phyloP scores from a whole-genome alignment of 1,140 invertebrate species.

The Batillaria attramentaria region DNA sequence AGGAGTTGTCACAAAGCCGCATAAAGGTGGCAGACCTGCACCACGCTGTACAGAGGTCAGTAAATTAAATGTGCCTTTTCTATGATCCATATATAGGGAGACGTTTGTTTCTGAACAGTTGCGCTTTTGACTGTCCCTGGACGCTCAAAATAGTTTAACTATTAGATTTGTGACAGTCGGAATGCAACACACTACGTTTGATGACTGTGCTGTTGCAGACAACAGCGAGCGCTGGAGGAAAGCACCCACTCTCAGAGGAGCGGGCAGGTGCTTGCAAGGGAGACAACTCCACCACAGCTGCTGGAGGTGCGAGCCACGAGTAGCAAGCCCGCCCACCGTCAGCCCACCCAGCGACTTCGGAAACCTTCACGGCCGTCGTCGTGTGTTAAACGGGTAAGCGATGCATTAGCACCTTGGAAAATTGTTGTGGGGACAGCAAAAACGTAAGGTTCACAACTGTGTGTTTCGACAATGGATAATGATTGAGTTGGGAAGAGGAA shows the following conservation, averaged over 20 bases:
- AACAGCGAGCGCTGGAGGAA: constrained; percentile 20
- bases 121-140: no score
- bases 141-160: no score
- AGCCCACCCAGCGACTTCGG: neutral
- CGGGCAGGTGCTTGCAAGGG: neutral
- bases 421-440: no score
- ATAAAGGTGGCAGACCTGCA: constrained; percentile 65
- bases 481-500: no score
- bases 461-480: no score
- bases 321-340: neutral
- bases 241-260: neutral
- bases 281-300: neutral
- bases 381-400: constrained; percentile 22
- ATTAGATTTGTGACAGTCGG: no score
- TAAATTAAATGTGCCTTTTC: neutral
- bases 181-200: neutral
- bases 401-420: no score
- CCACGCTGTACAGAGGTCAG: constrained; percentile 60
- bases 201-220: constrained; percentile 2
- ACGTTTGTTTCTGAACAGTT: no score
- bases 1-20: constrained; percentile 59
- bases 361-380: constrained; percentile 1
- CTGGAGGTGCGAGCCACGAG: neutral
- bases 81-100: no score
- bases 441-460: no score